Base-by-base conservation (phyloP, 2,113 vertebrate genomes). In the Chauna torquata region DNA sequence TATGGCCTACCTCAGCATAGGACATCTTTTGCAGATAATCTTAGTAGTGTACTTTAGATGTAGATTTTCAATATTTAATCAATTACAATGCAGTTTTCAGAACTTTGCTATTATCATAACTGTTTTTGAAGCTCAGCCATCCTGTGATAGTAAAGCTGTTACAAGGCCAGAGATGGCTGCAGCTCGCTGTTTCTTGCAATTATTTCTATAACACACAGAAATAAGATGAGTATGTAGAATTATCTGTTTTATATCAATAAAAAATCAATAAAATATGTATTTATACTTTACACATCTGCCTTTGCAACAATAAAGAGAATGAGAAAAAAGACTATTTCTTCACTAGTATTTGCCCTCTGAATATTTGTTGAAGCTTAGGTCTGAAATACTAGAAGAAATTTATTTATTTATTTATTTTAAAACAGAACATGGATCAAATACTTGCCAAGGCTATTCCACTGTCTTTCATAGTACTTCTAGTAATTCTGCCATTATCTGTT, bases 61-160 rank as follows among this genome's bases (percentile, higher is more conserved):
- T n/a, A 88, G 38, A 36, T 93, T 92, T 89, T 76, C 40, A 87
- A 55, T 81, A 54, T 97, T 97, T 95, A 93, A 95, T 93, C 97
- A 96, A 91, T 96, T 95, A 88, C 40, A 61, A 32, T 96, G 44
- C 74, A 92, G 59, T 97, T 96, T 94, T 94, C 83, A 97, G 72
- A 98, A 96, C 80, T 97, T 97, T 55, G 50, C 81, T 65, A 75
- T 94, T 97, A 94, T 97, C 66, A 94, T 96, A 97, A 96, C 76
- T 96, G 97, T 96, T 92, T 88, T 87, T 94, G 94, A 98, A 96
- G 65, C 74, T 98, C 91, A 97, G 85, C 69, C 91, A 96, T 90
- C 68, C 86, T 96, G 79, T 94, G 94, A 96, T 93, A 97, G 83
- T 93, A 97, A 97, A 97, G 55, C 93, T 97, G 93, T 94, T 94